These are phyloP conservation scores for Brachyrhaphis roseni DNA, from an alignment of 2,797 vertebrate genomes.

Conservation along the genomic window DNA sequence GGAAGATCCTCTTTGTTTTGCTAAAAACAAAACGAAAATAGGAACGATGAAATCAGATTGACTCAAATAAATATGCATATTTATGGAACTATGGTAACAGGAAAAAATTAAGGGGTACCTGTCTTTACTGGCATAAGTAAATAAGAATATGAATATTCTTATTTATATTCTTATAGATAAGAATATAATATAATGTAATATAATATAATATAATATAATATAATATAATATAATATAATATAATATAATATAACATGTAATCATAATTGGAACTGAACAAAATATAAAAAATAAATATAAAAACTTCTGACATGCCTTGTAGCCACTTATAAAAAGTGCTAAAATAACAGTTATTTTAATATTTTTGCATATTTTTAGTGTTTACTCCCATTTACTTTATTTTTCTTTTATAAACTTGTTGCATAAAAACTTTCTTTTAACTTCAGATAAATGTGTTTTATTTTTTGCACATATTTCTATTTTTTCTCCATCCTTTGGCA, in stretches of 20 bases:
- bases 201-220: too few species aligned
- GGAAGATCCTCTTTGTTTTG: slow-evolving; percentile 19
- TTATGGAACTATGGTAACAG: neutral
- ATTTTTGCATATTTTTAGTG: neutral
- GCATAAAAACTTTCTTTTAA: neutral
- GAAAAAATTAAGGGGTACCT: neutral
- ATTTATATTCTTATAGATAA: too few species aligned
- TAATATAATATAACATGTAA: neutral
- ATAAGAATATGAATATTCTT: neutral
- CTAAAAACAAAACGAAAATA: slow-evolving; percentile 22
- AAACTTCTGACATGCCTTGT: neutral
- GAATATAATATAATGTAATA: too few species aligned
- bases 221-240: too few species aligned
- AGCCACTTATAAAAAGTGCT: neutral
- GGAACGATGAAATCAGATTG: neutral
- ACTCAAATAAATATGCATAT: neutral
- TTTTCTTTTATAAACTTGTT: neutral
- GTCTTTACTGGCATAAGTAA: neutral
- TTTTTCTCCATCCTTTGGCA: neutral
- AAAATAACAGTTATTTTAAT: neutral
- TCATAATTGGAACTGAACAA: neutral
- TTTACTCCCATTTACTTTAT: neutral
- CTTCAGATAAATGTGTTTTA: neutral
- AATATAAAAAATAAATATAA: too few species aligned
- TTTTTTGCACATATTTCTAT: neutral